phyloP scores from a whole-genome alignment of 2,113 vertebrate genomes.

The Menidia beryllina region DNA sequence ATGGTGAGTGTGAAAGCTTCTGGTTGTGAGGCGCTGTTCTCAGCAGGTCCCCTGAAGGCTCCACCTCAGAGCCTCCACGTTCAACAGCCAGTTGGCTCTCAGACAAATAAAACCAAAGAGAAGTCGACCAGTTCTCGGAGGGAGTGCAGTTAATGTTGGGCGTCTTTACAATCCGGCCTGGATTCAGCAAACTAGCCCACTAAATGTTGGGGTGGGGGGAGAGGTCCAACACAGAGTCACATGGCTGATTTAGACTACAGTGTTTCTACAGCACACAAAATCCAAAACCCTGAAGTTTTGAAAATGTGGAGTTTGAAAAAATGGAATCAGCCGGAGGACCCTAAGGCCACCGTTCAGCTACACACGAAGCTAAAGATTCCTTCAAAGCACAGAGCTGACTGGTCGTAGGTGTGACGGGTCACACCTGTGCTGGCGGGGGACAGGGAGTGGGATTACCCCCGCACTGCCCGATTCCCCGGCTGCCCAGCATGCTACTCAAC shows the following conservation, averaged over 20 bases:
- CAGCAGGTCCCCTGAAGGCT: conserved; percentile 37
- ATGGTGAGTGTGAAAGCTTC: conserved; percentile 22
- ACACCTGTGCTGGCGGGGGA: conserved; percentile 24
- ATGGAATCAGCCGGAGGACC: conserved; percentile 27
- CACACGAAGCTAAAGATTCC: conserved; percentile 24
- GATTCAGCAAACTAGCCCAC: conserved; percentile 2
- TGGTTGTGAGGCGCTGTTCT: conserved; percentile 4
- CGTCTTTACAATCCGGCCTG: conserved; percentile 10
- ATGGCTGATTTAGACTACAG: conserved; percentile 43
- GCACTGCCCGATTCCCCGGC: conserved; percentile 9
- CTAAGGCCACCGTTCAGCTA: conserved; percentile 38
- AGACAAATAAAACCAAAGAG: background rate
- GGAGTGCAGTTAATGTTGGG: conserved; percentile 25
- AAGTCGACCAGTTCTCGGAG: conserved; percentile 13
- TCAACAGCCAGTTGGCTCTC: background rate
- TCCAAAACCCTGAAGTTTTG: conserved; percentile 24
- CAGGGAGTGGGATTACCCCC: background rate
- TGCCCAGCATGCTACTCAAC: conserved; percentile 62
- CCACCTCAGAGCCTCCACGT: conserved; percentile 20
- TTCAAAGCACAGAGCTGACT: conserved; percentile 5
- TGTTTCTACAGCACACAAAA: conserved; percentile 35
- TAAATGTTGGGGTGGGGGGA: background rate
- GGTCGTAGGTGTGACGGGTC: conserved; percentile 4
- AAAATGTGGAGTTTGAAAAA: conserved; percentile 9
- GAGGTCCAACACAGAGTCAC: conserved; percentile 58